Conservation (phyloP, 2,113 vertebrate species). For the Turdus rufiventris region DNA sequence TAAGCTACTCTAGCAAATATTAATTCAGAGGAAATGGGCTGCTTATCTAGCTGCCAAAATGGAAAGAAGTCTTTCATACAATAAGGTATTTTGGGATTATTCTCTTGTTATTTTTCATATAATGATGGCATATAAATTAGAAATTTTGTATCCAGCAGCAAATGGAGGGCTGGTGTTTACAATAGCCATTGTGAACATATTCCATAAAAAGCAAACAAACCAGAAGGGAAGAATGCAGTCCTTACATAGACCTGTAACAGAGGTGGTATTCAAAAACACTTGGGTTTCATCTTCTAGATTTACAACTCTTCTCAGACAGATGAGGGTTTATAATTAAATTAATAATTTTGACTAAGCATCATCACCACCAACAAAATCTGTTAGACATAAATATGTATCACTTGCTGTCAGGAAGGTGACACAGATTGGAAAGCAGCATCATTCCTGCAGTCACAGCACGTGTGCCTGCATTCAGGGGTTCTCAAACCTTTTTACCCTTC, state of each 20-base stretch:
- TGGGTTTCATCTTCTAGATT: neutral
- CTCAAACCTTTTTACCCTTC: neutral
- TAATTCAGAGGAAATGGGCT: neutral
- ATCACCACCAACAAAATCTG: neutral
- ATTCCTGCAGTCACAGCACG: fast-evolving
- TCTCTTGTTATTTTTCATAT: neutral
- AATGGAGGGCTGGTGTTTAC: neutral
- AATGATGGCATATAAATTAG: neutral
- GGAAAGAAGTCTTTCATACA: neutral
- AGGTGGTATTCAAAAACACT: neutral
- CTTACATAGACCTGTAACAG: neutral
- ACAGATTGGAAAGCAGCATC: neutral
- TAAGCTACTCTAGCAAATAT: neutral
- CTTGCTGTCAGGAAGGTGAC: neutral
- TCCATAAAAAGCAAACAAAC: neutral
- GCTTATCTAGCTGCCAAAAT: constrained; percentile 27
- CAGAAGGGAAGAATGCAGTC: neutral
- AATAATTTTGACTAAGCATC: neutral
- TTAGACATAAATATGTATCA: neutral
- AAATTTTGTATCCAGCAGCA: neutral
- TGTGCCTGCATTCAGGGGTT: neutral
- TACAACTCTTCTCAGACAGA: neutral
- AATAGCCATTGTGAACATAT: neutral
- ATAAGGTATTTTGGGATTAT: neutral
- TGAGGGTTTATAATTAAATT: neutral